Conservation (phyloP, 2,113 vertebrate genomes). For the Tetrao urogallus region DNA sequence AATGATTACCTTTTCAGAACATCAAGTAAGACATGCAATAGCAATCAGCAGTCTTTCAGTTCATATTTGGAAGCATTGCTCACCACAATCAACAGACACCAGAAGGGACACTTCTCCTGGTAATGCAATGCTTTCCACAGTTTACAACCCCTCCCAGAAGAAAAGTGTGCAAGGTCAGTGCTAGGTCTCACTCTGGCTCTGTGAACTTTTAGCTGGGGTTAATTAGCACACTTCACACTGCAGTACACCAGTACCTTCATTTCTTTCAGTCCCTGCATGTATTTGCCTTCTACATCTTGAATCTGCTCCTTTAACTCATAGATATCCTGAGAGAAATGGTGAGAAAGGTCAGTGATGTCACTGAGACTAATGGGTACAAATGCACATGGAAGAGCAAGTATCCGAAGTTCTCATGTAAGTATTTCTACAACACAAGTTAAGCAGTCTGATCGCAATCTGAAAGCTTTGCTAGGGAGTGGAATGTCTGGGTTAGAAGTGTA, state of each 20-base stretch:
- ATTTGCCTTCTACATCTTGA: slow-evolving; percentile 94
- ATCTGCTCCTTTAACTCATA: slow-evolving; percentile 98
- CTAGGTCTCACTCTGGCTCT: background rate
- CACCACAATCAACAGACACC: background rate
- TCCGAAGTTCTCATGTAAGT: background rate
- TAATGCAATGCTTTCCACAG: background rate
- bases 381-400: fast-evolving
- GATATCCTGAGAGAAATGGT: slow-evolving; percentile 86
- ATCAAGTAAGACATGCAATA: background rate
- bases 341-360: slow-evolving; percentile 1
- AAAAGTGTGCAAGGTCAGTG: slow-evolving; percentile 24
- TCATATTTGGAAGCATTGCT: background rate
- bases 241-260: slow-evolving; percentile 85
- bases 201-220: slow-evolving; percentile 31
- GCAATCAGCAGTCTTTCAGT: background rate
- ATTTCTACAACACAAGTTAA: background rate
- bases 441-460: background rate
- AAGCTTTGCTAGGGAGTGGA: background rate
- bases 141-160: background rate
- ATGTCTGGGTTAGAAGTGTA: background rate
- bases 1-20: background rate
- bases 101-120: background rate
- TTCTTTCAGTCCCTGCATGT: slow-evolving; percentile 93
- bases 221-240: background rate
- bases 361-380: fast-evolving